phyloP scores from a whole-genome alignment of 2,113 vertebrate genomes.

The Scalopus aquaticus region DNA sequence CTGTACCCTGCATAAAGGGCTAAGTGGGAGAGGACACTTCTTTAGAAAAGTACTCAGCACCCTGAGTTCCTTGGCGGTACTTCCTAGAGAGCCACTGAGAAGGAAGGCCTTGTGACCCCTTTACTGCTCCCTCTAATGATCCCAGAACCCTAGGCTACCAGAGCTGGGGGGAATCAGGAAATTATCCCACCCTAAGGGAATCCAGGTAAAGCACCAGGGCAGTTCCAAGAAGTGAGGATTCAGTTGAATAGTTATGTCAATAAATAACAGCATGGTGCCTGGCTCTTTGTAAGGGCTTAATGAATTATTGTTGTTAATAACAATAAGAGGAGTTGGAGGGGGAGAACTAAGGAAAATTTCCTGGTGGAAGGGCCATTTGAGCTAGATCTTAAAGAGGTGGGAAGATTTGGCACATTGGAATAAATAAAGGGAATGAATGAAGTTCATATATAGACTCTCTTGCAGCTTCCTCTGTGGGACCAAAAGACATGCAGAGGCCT shows the following conservation, averaged over 20 bases:
- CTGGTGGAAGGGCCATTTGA: neutral
- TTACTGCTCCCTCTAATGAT: neutral
- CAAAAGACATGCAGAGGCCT: neutral
- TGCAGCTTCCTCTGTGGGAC: neutral
- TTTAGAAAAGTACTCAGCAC: conserved; percentile 21
- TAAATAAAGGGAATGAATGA: neutral
- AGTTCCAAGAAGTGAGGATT: conserved; percentile 10
- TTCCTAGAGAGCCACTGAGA: conserved; percentile 12
- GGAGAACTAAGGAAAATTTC: neutral
- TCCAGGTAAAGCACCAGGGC: neutral
- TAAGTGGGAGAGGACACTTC: neutral
- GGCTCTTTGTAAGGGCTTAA: neutral
- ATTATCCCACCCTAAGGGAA: neutral
- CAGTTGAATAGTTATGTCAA: neutral
- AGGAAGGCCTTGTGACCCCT: neutral
- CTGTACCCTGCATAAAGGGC: neutral
- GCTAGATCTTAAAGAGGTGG: neutral
- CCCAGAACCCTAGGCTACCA: neutral
- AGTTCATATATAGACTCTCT: neutral
- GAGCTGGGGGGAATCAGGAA: neutral
- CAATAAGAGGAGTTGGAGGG: neutral
- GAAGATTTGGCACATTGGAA: neutral
- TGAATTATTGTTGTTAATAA: neutral
- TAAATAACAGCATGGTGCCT: neutral
- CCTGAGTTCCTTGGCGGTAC: neutral